Evolutionary conservation across 1,140 invertebrate genomes (phyloP).

Genomic region (Dryas iulia): DNA sequence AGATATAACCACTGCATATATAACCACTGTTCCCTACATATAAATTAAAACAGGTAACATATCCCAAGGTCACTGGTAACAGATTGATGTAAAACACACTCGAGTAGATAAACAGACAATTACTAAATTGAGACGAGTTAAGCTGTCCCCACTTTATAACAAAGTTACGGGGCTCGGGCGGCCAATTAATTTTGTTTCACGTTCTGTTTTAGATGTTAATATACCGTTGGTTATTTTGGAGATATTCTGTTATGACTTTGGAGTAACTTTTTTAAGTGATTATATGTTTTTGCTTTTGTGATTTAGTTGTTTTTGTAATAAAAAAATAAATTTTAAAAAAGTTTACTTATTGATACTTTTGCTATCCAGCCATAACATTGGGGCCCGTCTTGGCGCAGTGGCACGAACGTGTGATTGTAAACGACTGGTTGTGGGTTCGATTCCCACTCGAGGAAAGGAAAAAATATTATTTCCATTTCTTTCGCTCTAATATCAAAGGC

Average conservation of each 20-base stretch:
- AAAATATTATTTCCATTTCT: too few relatives aligned
- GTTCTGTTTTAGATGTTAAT: conserved; percentile 33
- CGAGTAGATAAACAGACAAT: conserved; percentile 31
- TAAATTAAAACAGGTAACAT: background rate
- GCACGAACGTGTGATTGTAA: too few relatives aligned
- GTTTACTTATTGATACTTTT: too few relatives aligned
- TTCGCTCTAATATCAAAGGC: too few relatives aligned
- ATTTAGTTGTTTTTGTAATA: background rate
- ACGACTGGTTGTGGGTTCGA: too few relatives aligned
- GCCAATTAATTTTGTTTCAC: conserved; percentile 38
- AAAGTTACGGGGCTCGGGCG: conserved; percentile 31
- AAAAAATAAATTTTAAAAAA: too few relatives aligned
- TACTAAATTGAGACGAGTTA: conserved; percentile 38
- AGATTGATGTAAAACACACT: conserved; percentile 15
- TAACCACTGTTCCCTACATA: too few relatives aligned
- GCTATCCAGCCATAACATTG: too few relatives aligned
- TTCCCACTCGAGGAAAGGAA: too few relatives aligned
- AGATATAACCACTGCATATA: too few relatives aligned
- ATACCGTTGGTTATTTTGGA: conserved; percentile 11
- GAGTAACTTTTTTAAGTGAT: background rate
- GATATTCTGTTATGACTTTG: conserved; percentile 14
- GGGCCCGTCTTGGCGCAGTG: too few relatives aligned
- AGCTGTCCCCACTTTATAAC: conserved; percentile 35
- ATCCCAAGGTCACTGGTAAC: too few relatives aligned
- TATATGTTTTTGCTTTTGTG: background rate